phyloP scores from a whole-genome alignment of 2,113 vertebrate species.

The Malurus cyaneus region DNA sequence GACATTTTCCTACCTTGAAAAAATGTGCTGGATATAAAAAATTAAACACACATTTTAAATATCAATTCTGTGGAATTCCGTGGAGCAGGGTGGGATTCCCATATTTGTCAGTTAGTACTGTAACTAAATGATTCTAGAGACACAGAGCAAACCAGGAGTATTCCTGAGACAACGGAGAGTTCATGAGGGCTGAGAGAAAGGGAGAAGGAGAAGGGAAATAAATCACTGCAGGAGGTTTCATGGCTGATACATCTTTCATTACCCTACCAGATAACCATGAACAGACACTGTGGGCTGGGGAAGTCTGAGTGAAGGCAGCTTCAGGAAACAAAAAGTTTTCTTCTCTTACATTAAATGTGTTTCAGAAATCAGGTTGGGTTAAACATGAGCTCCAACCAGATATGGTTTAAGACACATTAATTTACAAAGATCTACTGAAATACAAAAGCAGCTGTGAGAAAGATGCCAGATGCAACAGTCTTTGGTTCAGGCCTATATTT shows the following conservation, averaged over 20 bases:
- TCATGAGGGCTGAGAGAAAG: not conserved
- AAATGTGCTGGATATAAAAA: accelerated
- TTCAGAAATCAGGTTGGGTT: not conserved
- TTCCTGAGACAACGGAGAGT: not conserved
- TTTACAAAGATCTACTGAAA: not conserved
- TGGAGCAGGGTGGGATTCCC: not conserved
- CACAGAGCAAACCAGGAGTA: not conserved
- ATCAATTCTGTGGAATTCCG: not conserved
- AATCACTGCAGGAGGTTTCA: not conserved
- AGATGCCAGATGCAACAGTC: not conserved
- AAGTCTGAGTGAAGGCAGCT: not conserved
- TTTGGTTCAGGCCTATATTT: not conserved
- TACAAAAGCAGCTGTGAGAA: not conserved
- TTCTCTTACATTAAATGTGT: not conserved
- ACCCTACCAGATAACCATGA: not conserved
- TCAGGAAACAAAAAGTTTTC: not conserved
- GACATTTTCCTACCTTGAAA: not conserved
- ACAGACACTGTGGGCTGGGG: not conserved
- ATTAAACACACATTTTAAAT: not conserved
- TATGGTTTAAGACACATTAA: not conserved
- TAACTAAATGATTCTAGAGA: not conserved
- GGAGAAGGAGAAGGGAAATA: not conserved
- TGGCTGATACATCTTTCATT: not conserved
- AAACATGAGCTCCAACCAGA: not conserved
- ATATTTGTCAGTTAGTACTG: not conserved